Conservation (phyloP, 2,888 invertebrate genomes). For the Eurois occulta region DNA sequence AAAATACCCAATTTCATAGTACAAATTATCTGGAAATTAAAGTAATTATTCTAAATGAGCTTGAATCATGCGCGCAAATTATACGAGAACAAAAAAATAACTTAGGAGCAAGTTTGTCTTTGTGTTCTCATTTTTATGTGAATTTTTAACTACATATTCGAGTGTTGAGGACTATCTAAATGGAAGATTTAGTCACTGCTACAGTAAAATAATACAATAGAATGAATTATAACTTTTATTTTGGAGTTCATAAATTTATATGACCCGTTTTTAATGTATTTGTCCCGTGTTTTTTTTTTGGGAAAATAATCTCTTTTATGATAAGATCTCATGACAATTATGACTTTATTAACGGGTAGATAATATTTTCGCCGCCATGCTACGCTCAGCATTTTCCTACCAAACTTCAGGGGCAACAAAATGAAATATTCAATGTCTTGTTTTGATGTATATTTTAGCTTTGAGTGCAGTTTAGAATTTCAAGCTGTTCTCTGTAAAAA, state of each 20-base stretch:
- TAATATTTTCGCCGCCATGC: not conserved
- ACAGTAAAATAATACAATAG: not conserved
- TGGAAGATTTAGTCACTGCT: slow-evolving; percentile 26
- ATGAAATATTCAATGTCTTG: not conserved
- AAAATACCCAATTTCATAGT: slow-evolving; percentile 26
- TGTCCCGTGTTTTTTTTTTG: not conserved
- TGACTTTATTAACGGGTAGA: not conserved
- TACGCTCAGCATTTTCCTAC: not conserved
- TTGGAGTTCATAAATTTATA: slow-evolving; percentile 23
- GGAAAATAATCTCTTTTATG: not conserved
- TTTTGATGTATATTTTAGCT: not conserved
- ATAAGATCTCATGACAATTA: not conserved
- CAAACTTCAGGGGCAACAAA: not conserved
- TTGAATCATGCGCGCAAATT: slow-evolving; percentile 67
- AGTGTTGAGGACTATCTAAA: slow-evolving; percentile 66
- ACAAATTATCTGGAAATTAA: slow-evolving; percentile 25
- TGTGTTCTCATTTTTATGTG: slow-evolving; percentile 63
- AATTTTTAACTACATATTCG: slow-evolving; percentile 58
- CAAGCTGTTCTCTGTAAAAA: not conserved
- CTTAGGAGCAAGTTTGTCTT: slow-evolving; percentile 37
- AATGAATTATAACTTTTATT: slow-evolving; percentile 26
- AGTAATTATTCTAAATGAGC: slow-evolving; percentile 58
- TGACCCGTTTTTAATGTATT: not conserved
- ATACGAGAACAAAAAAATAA: slow-evolving; percentile 62
- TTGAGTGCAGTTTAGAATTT: not conserved